phyloP scores from a whole-genome alignment of 2,113 vertebrate species.

The Capreolus pygargus region DNA sequence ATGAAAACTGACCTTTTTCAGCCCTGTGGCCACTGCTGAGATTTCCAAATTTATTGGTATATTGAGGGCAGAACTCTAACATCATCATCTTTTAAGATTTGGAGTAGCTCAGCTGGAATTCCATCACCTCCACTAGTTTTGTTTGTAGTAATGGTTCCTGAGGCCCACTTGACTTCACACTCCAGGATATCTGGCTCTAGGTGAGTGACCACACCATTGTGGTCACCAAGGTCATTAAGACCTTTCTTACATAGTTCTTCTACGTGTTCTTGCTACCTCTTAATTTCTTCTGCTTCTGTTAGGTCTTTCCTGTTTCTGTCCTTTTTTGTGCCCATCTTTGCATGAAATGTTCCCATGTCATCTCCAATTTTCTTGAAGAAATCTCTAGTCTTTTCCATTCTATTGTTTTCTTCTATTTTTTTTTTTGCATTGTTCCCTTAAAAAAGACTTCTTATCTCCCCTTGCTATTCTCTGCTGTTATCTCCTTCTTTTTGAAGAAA shows the following conservation, averaged over 20 bases:
- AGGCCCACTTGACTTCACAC: not conserved
- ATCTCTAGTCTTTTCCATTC: not conserved
- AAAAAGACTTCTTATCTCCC: not conserved
- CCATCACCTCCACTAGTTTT: not conserved
- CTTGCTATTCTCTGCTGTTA: not conserved
- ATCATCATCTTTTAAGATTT: not conserved
- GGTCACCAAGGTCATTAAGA: not conserved
- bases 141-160: not conserved
- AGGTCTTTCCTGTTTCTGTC: not conserved
- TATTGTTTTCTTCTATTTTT: not conserved
- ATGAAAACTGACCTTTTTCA: not conserved
- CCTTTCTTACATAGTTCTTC: not conserved
- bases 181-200: not conserved
- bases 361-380: not conserved
- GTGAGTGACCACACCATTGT: not conserved
- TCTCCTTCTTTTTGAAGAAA: not conserved
- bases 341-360: not conserved
- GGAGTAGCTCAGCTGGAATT: not conserved
- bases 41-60: not conserved
- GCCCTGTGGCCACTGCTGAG: not conserved
- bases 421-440: not conserved
- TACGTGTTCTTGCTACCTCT: not conserved
- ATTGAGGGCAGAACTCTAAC: not conserved
- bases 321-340: not conserved
- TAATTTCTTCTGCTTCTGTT: not conserved